Percentiles rank a stretch among this genome's conserved stretches.
Evolutionary conservation across 2,888 invertebrate species (phyloP).

Genomic region (Pandemis cinnamomeana): DNA sequence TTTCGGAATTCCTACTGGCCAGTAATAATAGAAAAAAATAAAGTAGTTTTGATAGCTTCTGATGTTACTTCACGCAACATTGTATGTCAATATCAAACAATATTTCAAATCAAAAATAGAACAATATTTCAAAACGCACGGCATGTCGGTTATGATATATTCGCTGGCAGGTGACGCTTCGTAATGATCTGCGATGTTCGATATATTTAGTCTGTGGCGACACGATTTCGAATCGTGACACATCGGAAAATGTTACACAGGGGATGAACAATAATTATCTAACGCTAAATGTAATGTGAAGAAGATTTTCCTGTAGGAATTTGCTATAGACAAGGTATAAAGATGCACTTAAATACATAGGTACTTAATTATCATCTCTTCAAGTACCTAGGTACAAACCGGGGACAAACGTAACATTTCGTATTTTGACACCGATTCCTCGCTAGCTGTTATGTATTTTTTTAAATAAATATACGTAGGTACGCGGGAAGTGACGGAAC

Average conservation of each 20-base stretch:
- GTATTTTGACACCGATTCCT: too few species aligned
- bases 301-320: too few species aligned
- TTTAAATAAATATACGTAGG: too few species aligned
- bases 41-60: neutral
- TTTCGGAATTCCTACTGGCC: too few species aligned
- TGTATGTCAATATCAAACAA: neutral
- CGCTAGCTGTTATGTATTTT: too few species aligned
- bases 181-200: conserved; percentile 16
- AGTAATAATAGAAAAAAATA: neutral
- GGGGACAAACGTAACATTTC: too few species aligned
- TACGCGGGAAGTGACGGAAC: too few species aligned
- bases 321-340: too few species aligned
- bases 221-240: neutral
- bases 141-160: conserved; percentile 20
- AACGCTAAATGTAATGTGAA: too few species aligned
- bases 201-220: conserved; percentile 20
- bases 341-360: too few species aligned
- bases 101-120: conserved; percentile 14
- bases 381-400: too few species aligned
- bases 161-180: conserved; percentile 13
- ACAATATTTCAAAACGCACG: conserved; percentile 28
- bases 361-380: too few species aligned
- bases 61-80: neutral
- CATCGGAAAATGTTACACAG: neutral
- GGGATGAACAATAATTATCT: neutral